A percentile compares a stretch with the other conserved stretches of the same genome.
phyloP scores from a whole-genome alignment of 2,797 vertebrate genomes.

The Alcedo atthis region DNA sequence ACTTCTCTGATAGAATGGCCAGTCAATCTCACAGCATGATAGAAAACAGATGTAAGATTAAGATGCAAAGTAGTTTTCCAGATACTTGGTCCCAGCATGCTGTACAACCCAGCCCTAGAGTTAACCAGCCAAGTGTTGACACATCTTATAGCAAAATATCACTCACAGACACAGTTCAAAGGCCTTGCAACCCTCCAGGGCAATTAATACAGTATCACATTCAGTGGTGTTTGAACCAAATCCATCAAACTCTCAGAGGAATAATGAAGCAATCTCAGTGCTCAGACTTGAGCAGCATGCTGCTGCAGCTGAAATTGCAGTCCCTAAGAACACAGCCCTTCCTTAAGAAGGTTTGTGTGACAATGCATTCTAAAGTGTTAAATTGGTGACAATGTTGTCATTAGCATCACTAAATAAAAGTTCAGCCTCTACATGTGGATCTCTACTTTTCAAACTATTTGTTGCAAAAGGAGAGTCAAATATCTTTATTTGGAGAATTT shows the following conservation, averaged over 20 bases:
- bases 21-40: constrained; percentile 81
- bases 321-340: constrained; percentile 24
- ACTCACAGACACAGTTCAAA: constrained; percentile 86
- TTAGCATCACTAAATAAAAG: neutral
- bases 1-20: constrained; percentile 74
- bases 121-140: constrained; percentile 85
- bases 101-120: constrained; percentile 76
- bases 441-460: neutral
- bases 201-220: constrained; percentile 85
- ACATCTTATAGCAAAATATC: constrained; percentile 85
- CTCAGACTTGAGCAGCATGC: constrained; percentile 73
- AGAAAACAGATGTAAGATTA: constrained; percentile 84
- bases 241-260: constrained; percentile 77
- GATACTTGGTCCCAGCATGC: constrained; percentile 82
- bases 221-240: constrained; percentile 85
- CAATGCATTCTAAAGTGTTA: neutral
- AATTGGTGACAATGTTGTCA: neutral
- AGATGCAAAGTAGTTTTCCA: constrained; percentile 84
- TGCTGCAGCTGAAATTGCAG: constrained; percentile 66
- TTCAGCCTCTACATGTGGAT: neutral
- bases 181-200: constrained; percentile 84
- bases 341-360: constrained; percentile 34
- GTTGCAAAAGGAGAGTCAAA: neutral
- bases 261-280: constrained; percentile 73
- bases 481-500: neutral